Evolutionary conservation across 2,113 vertebrate species (phyloP), one percentile per base, ranked within the genome.

Genomic region (Epinephelus cyanopodus): DNA sequence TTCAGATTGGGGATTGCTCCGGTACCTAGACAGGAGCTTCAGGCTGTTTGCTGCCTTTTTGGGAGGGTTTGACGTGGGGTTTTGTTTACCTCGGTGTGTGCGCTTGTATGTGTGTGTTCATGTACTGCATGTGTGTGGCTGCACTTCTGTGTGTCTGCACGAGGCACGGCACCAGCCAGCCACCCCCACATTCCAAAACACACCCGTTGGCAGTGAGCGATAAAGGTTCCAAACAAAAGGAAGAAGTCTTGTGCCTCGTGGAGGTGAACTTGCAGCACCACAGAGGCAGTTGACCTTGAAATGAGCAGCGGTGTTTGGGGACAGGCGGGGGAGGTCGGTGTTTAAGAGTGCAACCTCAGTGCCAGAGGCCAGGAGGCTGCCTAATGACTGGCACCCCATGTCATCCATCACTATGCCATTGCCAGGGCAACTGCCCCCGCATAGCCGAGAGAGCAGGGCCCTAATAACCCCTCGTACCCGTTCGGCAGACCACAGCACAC

Each of bases 231-330:
- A 85, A 91, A 93, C 87, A 91, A 92, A 93, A 90, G 82, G 85
- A 92, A 91, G 87, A 90, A 92, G 91, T 93, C 91, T 92, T 90
- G 83, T 90, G 92, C 91, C 94, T 93, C 4, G 80, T 88, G 91
- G 90, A 91, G 89, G 90, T 92, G 89, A 93, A 93, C 92, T 87
- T 77, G 23, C 75, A 83, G 89, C 89, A 83, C 87, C 90, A 86
- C 86, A 72, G 91, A 93, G 89, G 90, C 92, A 93, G 91, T 92
- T 95, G 95, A 94, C 95, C 95, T 95, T 95, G 95, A 95, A 95
- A 95, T 94, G 92, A 96, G 93, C 92, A 87, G 87, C 56, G 77
- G 91, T 85, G 91, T 94, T 92, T 86, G 90, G 94, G 94, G 90
- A 90, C 85, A 80, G 71, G 80, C 52, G 62, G 88, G 84, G 83